Evolutionary conservation across 2,888 invertebrate species (phyloP), one percentile per base, ranked within the genome.

Genomic region (Drosophila picticornis): DNA sequence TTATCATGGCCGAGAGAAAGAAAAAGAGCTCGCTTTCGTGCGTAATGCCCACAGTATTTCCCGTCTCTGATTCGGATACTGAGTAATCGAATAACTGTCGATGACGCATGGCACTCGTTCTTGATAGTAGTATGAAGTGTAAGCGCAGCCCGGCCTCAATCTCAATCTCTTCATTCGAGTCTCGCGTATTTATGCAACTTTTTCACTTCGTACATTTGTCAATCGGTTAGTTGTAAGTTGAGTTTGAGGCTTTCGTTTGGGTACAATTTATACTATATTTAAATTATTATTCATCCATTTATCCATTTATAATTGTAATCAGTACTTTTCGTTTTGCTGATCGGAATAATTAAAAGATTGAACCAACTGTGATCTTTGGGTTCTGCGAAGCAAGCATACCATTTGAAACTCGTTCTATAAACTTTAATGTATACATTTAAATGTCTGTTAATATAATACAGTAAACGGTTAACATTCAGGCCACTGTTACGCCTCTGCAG

Each of bases 51-150:
- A 7, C 4, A 9, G 25, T 25, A 25, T 55, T 25, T 32, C 19
- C 3, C 25, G 51, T 59, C 50, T 32, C 11, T 50, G 46, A 16
- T 46, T 46, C 25, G 13, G 16, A 46, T 16, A 9, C 71, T 60
- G 77, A 58, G 71, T 71, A 71, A 71, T 63, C 52, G 48, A 53
- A 58, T 31, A 57, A 38, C n/a, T 53, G 43, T n/a, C 34, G 50
- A 48, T 58, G 72, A 77, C 66, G 66, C 72, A 65, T 29, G 9
- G 9, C 55, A 27, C 19, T 27, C 34, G 25, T 22, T 34, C 16
- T 25, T 25, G 9, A 46, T 25, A 46, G 25, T 25, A 16, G 16
- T 46, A 46, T 25, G 9, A 46, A 25, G 46, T 9, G 25, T 25
- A 16, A 25, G 7, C 7, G 16, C 46, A 9, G 9, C 11, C 63